These are phyloP conservation scores for Leuciscus idus DNA, from an alignment of 2,113 vertebrate genomes.

Conservation along the genomic window DNA sequence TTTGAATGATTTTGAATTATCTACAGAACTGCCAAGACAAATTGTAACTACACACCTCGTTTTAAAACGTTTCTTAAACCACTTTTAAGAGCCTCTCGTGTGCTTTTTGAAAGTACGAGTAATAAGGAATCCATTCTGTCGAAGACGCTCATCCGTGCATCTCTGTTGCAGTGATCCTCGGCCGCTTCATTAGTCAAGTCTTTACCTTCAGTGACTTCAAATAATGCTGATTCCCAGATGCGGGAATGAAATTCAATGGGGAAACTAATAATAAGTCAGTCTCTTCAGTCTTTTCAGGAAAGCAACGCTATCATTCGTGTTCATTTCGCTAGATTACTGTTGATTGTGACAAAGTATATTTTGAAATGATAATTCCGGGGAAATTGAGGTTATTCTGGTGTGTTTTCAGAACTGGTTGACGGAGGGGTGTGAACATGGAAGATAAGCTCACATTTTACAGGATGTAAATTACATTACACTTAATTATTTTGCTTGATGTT, in stretches of 20 bases:
- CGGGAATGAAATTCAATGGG: conserved; percentile 59
- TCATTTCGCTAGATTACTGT: conserved; percentile 65
- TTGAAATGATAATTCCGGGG: conserved; percentile 59
- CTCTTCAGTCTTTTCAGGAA: conserved; percentile 65
- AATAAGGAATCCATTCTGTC: conserved; percentile 3
- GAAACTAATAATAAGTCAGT: conserved; percentile 68
- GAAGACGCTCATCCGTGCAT: background rate
- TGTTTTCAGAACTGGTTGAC: conserved; percentile 37
- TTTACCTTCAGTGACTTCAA: conserved; percentile 39
- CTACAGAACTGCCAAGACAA: conserved; percentile 41
- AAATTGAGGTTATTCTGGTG: conserved; percentile 54
- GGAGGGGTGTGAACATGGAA: conserved; percentile 50
- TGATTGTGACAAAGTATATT: conserved; percentile 68
- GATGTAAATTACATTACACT: conserved; percentile 84
- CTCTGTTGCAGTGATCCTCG: conserved; percentile 14
- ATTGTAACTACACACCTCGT: conserved; percentile 23
- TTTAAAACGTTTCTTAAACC: conserved; percentile 6
- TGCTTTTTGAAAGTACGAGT: conserved; percentile 20
- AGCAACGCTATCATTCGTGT: conserved; percentile 60
- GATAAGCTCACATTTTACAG: conserved; percentile 76
- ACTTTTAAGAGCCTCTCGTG: background rate
- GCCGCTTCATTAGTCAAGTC: conserved; percentile 3
- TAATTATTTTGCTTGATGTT: conserved; percentile 84
- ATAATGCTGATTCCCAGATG: conserved; percentile 26
- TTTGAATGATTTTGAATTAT: conserved; percentile 27